These are phyloP conservation scores for Phylloscopus collybita DNA, from an alignment of 2,797 vertebrate species.

Conservation along the genomic window DNA sequence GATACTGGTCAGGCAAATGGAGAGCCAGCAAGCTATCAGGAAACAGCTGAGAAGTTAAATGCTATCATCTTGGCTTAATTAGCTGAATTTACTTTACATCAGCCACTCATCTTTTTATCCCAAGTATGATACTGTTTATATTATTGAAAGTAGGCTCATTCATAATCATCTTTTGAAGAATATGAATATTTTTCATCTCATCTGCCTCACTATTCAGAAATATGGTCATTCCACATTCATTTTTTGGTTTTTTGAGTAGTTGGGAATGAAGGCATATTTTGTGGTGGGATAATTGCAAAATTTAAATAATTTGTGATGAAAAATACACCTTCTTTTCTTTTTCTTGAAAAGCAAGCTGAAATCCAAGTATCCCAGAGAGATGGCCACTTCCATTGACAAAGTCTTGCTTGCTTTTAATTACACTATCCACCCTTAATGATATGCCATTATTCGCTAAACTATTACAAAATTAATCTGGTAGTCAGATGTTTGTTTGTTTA, in stretches of 20 bases:
- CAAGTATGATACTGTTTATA: not conserved
- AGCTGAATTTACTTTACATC: not conserved
- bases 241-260: not conserved
- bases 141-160: not conserved
- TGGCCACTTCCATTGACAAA: not conserved
- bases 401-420: not conserved
- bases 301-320: not conserved
- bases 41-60: not conserved
- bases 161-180: not conserved
- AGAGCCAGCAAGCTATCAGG: not conserved
- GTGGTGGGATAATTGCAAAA: not conserved
- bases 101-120: not conserved
- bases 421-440: not conserved
- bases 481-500: constrained; percentile 11
- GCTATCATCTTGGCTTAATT: not conserved
- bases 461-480: not conserved
- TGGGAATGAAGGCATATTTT: not conserved
- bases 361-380: not conserved
- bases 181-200: not conserved
- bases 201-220: not conserved
- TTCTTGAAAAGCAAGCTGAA: not conserved
- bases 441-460: not conserved
- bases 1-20: not conserved
- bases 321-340: not conserved
- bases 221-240: not conserved